Evolutionary conservation across 2,888 invertebrate species (phyloP).

Genomic region (Pollenia amentaria): DNA sequence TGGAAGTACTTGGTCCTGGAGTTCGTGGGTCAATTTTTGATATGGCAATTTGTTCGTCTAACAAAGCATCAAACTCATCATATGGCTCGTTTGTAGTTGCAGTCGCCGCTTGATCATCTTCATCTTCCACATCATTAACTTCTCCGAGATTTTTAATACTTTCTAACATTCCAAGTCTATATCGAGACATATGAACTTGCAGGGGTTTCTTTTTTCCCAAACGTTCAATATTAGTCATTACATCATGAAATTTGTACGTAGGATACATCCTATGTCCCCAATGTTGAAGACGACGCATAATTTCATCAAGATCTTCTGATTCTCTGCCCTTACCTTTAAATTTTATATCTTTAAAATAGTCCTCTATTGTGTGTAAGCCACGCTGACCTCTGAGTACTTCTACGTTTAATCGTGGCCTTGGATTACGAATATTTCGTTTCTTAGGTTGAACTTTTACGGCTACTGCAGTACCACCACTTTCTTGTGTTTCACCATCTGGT

Average conservation of each 20-base stretch:
- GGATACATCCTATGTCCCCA: conserved; percentile 98
- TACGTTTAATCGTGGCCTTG: conserved; percentile 88
- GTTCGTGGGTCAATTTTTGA: conserved; percentile 84
- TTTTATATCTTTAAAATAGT: conserved; percentile 92
- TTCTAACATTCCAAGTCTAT: conserved; percentile 85
- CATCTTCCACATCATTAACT: conserved; percentile 85
- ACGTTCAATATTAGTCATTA: conserved; percentile 91
- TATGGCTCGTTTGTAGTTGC: conserved; percentile 84
- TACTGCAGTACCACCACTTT: conserved; percentile 82
- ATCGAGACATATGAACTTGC: conserved; percentile 89
- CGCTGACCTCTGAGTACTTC: conserved; percentile 89
- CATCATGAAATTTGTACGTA: conserved; percentile 94
- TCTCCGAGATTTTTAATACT: conserved; percentile 80
- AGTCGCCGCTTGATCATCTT: conserved; percentile 79
- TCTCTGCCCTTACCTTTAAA: conserved; percentile 93
- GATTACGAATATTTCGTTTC: conserved; percentile 87
- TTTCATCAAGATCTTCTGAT: conserved; percentile 90
- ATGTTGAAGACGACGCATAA: conserved; percentile 94
- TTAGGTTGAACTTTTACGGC: conserved; percentile 84
- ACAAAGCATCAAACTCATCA: conserved; percentile 88
- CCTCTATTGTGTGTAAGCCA: conserved; percentile 92
- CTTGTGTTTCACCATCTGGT: conserved; percentile 82
- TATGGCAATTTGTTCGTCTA: conserved; percentile 88
- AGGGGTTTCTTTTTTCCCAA: conserved; percentile 93
- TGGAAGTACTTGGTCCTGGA: conserved; percentile 76